Evolutionary conservation across 1,140 invertebrate species (phyloP), one percentile per base, ranked within the genome.

Genomic region (Dendrolimus punctatus): DNA sequence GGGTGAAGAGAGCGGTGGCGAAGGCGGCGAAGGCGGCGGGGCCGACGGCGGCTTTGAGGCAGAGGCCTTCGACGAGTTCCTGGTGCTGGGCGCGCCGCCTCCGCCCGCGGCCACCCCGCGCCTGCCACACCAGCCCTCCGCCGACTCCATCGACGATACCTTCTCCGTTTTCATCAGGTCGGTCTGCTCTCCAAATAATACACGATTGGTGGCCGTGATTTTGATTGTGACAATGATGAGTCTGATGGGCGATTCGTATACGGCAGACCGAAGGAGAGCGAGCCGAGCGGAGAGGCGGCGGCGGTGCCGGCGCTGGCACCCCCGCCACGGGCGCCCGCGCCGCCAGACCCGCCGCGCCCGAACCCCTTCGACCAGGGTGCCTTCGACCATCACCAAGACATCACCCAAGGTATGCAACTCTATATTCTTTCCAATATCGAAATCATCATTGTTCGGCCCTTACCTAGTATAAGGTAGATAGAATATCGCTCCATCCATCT

Each of bases 31-130:
- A 73, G 5, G 87, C 88, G 8, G 79, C 70, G 3, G 85, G 83
- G 8, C 62, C 80, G 2, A 23, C 1, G 86, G 84, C 40, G 93
- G 93, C 2, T 94, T 94, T 53, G 90, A 93, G 54, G 88, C 91
- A n/a, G 94, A 94, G 49, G 90, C 90, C 40, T 95, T 95, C 72
- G 96, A 98, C 74, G 90, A 93, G 4, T 97, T 97, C 85, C 80
- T 96, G 43, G 91, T 91, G 8, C 91, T 96, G 89, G 92, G 91
- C 53, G 93, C 93, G 42, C 94, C 93, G 46, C 93, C 89, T 0
- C 90, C 91, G 49, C 89, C 91, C 9, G 90, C 91, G 36, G 88
- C 88, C 51, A 89, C 87, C 10, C 90, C 87, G 42, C 85, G 76
- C 39, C 71, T 91, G 4, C 90, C 90, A n/a, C 89, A 91, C 69